These are phyloP conservation scores for Anarhynchus alexandrinus DNA, from an alignment of 2,113 vertebrate genomes.

Conservation along the genomic window DNA sequence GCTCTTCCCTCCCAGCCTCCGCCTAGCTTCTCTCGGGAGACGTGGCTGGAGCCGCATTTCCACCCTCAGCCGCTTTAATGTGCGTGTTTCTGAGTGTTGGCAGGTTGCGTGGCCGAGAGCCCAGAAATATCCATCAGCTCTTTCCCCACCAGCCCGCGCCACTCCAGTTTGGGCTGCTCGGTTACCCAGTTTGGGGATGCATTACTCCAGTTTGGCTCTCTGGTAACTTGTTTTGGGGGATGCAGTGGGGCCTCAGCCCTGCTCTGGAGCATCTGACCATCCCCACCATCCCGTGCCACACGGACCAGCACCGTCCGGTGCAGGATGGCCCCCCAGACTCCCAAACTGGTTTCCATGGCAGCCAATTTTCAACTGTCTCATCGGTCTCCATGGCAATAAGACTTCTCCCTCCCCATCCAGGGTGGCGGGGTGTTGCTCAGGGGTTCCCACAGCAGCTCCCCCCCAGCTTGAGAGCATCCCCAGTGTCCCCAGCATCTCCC, in stretches of 20 bases:
- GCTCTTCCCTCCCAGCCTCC: background rate
- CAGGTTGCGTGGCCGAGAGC: background rate
- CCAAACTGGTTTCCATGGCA: slow-evolving; percentile 15
- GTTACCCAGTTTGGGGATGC: background rate
- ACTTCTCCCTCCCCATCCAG: background rate
- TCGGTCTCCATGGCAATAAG: background rate
- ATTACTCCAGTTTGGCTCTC: background rate
- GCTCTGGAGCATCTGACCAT: fast-evolving
- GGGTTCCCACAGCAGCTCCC: background rate
- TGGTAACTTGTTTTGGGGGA: background rate
- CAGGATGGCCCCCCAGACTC: background rate
- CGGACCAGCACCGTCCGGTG: background rate
- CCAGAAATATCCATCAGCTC: background rate
- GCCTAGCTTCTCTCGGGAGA: fast-evolving
- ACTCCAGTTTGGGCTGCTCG: background rate
- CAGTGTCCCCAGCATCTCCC: background rate
- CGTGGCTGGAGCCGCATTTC: background rate
- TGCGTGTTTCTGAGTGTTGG: background rate
- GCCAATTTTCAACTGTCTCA: background rate
- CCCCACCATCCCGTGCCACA: background rate
- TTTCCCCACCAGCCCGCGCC: fast-evolving
- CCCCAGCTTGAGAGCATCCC: background rate
- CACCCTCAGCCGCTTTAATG: background rate
- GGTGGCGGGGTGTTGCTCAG: background rate
- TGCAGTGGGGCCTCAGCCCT: background rate